phyloP scores from a whole-genome alignment of 2,113 vertebrate species.

The Prinia subflava region DNA sequence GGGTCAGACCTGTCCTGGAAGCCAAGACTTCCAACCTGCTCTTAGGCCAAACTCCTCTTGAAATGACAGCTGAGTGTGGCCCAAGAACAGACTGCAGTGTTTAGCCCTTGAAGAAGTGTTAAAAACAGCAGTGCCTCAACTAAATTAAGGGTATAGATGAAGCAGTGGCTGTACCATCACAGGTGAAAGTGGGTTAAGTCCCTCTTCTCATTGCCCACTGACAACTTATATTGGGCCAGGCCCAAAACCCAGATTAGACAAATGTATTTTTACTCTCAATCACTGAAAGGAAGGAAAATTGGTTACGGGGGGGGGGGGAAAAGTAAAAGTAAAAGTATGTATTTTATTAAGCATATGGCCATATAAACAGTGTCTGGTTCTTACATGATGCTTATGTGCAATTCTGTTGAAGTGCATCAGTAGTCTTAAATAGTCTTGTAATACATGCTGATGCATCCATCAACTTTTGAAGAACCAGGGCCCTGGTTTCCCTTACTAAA shows the following conservation, averaged over 20 bases:
- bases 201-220: not conserved
- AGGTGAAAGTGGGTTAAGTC: not conserved
- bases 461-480: not conserved
- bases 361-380: not conserved
- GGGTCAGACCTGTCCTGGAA: not conserved
- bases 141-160: not conserved
- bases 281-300: not conserved
- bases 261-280: not conserved
- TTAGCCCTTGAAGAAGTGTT: not conserved
- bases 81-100: not conserved
- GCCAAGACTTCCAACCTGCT: not conserved
- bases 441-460: not conserved
- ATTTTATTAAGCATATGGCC: slow-evolving; percentile 5
- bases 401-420: not conserved
- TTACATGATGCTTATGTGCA: not conserved
- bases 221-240: not conserved
- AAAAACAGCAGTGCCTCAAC: slow-evolving; percentile 19
- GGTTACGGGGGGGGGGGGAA: accelerated
- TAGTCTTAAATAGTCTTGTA: not conserved
- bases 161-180: not conserved
- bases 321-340: not conserved
- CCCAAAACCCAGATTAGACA: not conserved
- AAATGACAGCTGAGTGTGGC: not conserved
- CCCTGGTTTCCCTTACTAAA: not conserved
- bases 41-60: not conserved